Conservation (phyloP, 2,797 vertebrate genomes). For the Mus minutoides region DNA sequence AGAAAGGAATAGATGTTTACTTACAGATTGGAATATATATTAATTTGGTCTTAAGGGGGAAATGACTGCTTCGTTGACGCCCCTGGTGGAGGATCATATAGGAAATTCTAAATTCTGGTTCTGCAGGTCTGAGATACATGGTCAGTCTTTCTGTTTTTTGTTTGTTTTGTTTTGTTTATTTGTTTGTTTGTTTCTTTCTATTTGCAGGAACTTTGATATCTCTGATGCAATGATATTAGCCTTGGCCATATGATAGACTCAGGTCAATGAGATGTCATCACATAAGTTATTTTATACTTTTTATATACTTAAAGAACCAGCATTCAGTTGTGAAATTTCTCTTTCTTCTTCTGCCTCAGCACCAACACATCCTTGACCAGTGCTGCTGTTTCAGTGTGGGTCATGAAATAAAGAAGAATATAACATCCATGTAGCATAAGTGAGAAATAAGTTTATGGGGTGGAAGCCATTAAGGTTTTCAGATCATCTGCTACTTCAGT, state of each 20-base stretch:
- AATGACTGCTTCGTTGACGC: background rate
- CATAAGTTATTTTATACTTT: background rate
- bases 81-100: background rate
- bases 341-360: background rate
- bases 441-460: background rate
- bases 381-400: background rate
- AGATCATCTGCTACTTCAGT: background rate
- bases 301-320: background rate
- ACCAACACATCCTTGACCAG: background rate
- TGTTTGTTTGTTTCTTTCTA: too few relatives aligned
- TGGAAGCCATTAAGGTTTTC: conserved; percentile 8
- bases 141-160: background rate
- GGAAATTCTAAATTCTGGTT: background rate
- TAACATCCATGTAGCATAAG: background rate
- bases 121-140: background rate
- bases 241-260: background rate
- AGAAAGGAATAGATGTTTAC: background rate
- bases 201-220: background rate
- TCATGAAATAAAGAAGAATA: background rate
- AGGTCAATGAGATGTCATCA: background rate
- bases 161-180: too few relatives aligned
- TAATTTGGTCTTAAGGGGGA: conserved; percentile 48
- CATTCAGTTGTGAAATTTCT: background rate
- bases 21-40: conserved; percentile 43
- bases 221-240: background rate